These are phyloP conservation scores for Drosophila burlai DNA, from an alignment of 1,140 invertebrate species.

Conservation along the genomic window DNA sequence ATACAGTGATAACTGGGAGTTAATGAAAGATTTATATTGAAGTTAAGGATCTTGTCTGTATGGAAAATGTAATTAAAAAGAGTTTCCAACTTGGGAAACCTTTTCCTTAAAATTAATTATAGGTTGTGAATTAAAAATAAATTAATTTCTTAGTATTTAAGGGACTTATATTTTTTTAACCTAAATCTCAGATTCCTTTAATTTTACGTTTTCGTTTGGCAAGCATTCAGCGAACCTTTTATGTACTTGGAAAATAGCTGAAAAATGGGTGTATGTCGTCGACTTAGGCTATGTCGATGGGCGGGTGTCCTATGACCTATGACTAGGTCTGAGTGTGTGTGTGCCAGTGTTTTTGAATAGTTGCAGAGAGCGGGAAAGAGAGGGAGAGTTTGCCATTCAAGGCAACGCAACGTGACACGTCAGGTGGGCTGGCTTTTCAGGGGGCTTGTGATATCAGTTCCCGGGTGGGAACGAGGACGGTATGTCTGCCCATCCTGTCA, in stretches of 20 bases:
- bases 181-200: not conserved
- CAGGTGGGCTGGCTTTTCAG: conserved; percentile 28
- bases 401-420: conserved; percentile 65
- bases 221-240: not conserved
- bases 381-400: conserved; percentile 45
- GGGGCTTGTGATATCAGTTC: conserved; percentile 6
- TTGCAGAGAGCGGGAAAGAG: not conserved
- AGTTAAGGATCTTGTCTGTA: not conserved
- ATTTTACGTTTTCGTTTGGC: not conserved
- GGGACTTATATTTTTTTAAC: too few relatives aligned
- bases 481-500: conserved; percentile 50
- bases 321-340: conserved; percentile 23
- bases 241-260: conserved; percentile 19
- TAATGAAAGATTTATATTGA: not conserved
- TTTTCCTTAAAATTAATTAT: not conserved
- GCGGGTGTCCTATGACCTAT: conserved; percentile 46
- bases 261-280: conserved; percentile 40
- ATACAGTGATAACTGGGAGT: conserved; percentile 19
- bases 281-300: conserved; percentile 45
- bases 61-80: not conserved
- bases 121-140: not conserved
- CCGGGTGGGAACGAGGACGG: conserved; percentile 2
- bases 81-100: not conserved
- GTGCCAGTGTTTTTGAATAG: conserved; percentile 23
- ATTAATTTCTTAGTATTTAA: not conserved